Base-by-base conservation (phyloP, 2,113 vertebrate genomes). In the Tretioscincus oriximinensis region DNA sequence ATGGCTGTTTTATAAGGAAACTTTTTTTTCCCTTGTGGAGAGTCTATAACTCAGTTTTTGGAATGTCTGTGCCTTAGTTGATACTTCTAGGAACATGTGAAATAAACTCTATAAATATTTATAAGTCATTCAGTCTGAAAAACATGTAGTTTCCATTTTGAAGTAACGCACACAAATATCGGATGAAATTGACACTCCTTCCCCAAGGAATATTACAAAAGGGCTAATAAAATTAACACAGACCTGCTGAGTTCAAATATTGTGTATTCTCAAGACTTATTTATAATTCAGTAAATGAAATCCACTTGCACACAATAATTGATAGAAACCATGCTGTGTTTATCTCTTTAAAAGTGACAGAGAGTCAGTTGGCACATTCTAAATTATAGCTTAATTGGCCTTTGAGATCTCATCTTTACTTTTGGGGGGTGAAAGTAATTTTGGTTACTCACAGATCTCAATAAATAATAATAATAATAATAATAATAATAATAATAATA, bases 301-400 rank as follows among this genome's bases (percentile, higher is more conserved):
- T 82, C 84, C 35, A n/a, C 60, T 84, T 21, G 3, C 29, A 28
- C 71, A 22, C 76, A 64, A 49, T 81, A 88, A 82, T 26, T 73
- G 24, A 82, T 21, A 0, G 29, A 78, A 84, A 79, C 83, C 81
- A 66, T 85, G 21, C 64, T 76, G 31, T 80, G 28, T 3, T 67
- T 65, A 68, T 1, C 5, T 26, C 80, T 51, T 54, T 45, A 31
- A 64, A 89, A 89, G 85, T 51, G 20, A 80, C 81, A 85, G 61
- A 66, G 61, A 84, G 60, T 51, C 80, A 35, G 9, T 73, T 85
- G 77, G 79, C 86, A 83, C 70, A 11, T 73, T 31, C 9, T 85
- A 68, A 87, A n/a, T 83, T 63, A 84, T 65, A 41, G 61, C 28
- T 73, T 18, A 67, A 72, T 31, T 85, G 78, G 78, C 82, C 85